phyloP scores from a whole-genome alignment of 2,888 invertebrate species.

The Leptinotarsa juncta region DNA sequence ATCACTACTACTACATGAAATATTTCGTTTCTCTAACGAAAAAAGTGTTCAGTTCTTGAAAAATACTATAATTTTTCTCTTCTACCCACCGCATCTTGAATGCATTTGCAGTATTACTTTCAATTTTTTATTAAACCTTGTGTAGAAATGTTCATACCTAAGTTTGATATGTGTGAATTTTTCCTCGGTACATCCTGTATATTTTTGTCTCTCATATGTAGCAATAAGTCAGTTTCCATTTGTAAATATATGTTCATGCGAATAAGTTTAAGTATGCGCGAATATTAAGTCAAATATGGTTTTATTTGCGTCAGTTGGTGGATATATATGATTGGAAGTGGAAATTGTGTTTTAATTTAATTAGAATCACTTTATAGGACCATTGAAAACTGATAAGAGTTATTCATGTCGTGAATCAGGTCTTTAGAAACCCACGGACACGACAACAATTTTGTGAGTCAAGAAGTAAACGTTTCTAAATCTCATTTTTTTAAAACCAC shows the following conservation, averaged over 20 bases:
- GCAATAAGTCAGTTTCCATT: constrained; percentile 33
- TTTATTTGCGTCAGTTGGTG: constrained; percentile 27
- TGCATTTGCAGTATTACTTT: constrained; percentile 6
- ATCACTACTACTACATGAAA: too few species aligned
- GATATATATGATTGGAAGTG: constrained; percentile 12
- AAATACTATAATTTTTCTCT: background rate
- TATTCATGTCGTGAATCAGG: too few species aligned
- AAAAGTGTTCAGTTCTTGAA: background rate
- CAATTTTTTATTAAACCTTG: background rate
- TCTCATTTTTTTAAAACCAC: too few species aligned
- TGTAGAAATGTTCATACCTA: background rate
- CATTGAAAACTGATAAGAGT: constrained; percentile 1
- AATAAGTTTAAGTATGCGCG: constrained; percentile 28
- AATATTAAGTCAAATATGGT: constrained; percentile 25
- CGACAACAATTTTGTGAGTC: too few species aligned
- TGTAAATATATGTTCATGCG: constrained; percentile 31
- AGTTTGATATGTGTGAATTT: constrained; percentile 3
- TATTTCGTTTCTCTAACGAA: too few species aligned
- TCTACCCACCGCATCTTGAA: background rate
- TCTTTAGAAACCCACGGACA: too few species aligned
- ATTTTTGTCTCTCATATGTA: constrained; percentile 11
- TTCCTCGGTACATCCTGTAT: background rate
- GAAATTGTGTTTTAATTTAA: constrained; percentile 3
- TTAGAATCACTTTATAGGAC: background rate
- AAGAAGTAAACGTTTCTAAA: too few species aligned